Base-by-base conservation (phyloP, 2,797 vertebrate species). In the Alfaro cultratus region DNA sequence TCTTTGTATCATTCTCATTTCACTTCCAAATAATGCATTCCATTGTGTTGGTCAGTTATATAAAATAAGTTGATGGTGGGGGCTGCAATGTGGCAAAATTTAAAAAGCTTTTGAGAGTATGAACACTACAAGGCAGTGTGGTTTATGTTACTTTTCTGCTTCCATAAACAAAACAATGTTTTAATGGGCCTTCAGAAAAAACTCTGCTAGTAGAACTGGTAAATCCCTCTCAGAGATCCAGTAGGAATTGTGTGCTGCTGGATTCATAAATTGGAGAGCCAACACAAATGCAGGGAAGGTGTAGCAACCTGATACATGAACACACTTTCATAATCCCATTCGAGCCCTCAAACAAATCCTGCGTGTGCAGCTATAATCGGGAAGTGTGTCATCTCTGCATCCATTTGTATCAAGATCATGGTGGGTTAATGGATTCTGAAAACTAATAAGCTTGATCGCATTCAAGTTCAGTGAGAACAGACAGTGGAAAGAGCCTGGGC, bases 341-440 rank as follows among this genome's bases (percentile, higher is more conserved):
- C 43, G 71, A 43, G 43, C 71, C 29, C 53, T 70, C 9, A 39
- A 68, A 79, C 71, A 85, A 57, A 81, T 55, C 57, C 75, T 87
- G 55, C 31, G 45, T 62, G 78, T 62, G 70, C 49, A 62, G 55
- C 49, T 74, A 79, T 73, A 75, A 85, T 83, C 64, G 39, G 7
- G 29, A 75, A 81, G 78, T 82, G 77, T 87, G 82, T 76, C 78
- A 45, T 83, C 67, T 83, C 57, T 80, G 26, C 67, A 57, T 84
- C 81, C 64, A 84, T 87, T 91, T 88, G 80, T 86, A 89, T 88
- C 55, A 91, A 90, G 93, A 89, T 93, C 92, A 91, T 31, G 68
- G 80, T 43, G 78, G 92, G 90, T 93, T 94, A 93, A 94, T 94
- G 92, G 85, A 94, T 94, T 94, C 92, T 88, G 88, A 91, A 94